Base-by-base conservation (phyloP, 2,113 vertebrate genomes). In the Vanacampus margaritifer region DNA sequence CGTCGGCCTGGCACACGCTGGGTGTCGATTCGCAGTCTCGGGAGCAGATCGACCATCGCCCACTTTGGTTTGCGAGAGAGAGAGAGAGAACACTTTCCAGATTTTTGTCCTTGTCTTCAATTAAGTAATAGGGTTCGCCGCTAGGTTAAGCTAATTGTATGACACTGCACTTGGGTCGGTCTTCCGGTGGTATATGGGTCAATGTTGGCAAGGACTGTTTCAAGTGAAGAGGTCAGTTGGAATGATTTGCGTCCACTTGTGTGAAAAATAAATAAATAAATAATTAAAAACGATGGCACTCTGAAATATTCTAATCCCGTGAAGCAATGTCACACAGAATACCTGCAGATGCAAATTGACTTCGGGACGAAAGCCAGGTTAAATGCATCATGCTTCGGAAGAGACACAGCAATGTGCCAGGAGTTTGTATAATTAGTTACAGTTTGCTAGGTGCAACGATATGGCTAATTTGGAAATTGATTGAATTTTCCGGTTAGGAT, bases 121-220 rank as follows among this genome's bases (percentile, higher is more conserved):
- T 77, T 71, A 84, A 71, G 51, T 48, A 46, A 57, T 45, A 23
- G 61, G 24, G 37, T 75, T 86, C 74, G 84, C 72, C 74, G 76
- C 65, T 79, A 72, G 82, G 73, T 79, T 81, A 69, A 87, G 79
- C 71, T 84, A 79, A 81, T 84, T 82, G 71, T 67, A 60, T 79
- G 68, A 80, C 72, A 64, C 36, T 59, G 60, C 65, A 69, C 68
- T 67, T 71, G 61, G 75, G 68, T 69, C 56, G 24, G 46, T 57
- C 72, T 60, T 58, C 54, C 7, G 26, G 62, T 61, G 64, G 39
- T 46, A 57, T 68, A 71, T 71, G 21, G 58, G 72, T 75, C 72
- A 81, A 84, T 80, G 81, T 66, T 62, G 54, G 26, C 66, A 85
- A 82, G 71, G 70, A 83, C 78, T 81, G 19, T 24, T n/a, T 80